phyloP scores from a whole-genome alignment of 2,888 invertebrate species.

The Synergus laeviventris region DNA sequence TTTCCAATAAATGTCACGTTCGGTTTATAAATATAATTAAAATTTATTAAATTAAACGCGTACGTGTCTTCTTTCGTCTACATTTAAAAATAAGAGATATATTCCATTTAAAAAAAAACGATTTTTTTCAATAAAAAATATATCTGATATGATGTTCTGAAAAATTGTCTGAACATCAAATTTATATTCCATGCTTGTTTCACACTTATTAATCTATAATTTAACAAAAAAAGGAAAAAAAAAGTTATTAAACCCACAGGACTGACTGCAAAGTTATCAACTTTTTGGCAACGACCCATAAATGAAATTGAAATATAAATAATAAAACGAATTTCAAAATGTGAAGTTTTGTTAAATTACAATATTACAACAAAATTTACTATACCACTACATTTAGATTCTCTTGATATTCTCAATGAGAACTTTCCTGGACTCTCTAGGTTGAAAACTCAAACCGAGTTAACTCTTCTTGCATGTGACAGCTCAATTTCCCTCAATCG shows the following conservation, averaged over 20 bases:
- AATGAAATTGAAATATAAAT: background rate
- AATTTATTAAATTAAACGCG: too few relatives aligned
- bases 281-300: background rate
- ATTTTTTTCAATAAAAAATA: too few relatives aligned
- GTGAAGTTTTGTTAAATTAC: background rate
- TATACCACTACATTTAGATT: background rate
- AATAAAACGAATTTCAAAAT: background rate
- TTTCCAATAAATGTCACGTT: conserved; percentile 9
- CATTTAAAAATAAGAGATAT: too few relatives aligned
- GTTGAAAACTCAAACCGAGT: background rate
- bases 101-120: too few relatives aligned
- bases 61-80: too few relatives aligned
- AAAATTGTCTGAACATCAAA: too few relatives aligned
- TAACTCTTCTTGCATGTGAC: conserved; percentile 25
- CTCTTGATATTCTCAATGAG: background rate
- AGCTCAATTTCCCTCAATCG: conserved; percentile 33
- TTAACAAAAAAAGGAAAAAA: too few relatives aligned
- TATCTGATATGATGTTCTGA: too few relatives aligned
- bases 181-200: too few relatives aligned
- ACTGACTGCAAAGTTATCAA: background rate
- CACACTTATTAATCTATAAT: too few relatives aligned
- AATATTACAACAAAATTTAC: background rate
- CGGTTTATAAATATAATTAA: background rate
- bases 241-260: too few relatives aligned
- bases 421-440: background rate